A percentile compares a stretch with the other conserved stretches of the same genome.
phyloP scores from a whole-genome alignment of 2,797 vertebrate genomes.

The Cyclura pinguis region DNA sequence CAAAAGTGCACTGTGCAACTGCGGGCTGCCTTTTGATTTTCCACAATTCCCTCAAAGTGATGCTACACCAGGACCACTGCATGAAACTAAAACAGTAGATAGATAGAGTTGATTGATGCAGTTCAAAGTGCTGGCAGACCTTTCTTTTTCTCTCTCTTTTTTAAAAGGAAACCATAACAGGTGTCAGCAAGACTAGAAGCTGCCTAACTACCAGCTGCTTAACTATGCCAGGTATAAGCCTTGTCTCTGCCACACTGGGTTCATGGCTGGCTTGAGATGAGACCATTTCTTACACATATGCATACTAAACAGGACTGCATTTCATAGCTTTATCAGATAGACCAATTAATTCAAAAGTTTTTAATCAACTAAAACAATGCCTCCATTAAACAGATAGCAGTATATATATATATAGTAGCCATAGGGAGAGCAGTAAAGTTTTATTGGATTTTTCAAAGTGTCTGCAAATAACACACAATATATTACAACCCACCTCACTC shows the following conservation, averaged over 20 bases:
- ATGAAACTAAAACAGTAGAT: neutral
- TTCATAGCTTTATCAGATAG: neutral
- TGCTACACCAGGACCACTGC: neutral
- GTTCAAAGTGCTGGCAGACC: neutral
- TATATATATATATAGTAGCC: neutral
- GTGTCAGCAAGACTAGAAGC: neutral
- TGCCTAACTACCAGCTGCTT: neutral
- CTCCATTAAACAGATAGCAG: neutral
- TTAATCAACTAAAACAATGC: neutral
- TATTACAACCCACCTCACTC: neutral
- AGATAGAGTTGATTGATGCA: neutral
- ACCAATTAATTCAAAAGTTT: neutral
- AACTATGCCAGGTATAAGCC: neutral
- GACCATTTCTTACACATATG: neutral
- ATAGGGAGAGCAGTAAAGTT: no score
- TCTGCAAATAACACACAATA: neutral
- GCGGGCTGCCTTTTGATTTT: neutral
- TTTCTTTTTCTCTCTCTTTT: no score
- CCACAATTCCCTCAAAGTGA: neutral
- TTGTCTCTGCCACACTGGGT: neutral
- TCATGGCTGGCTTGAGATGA: neutral
- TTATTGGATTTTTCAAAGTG: neutral
- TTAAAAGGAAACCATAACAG: neutral
- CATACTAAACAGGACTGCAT: neutral
- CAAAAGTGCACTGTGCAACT: neutral